phyloP scores from a whole-genome alignment of 2,113 vertebrate species.

The Phaethornis superciliosus region DNA sequence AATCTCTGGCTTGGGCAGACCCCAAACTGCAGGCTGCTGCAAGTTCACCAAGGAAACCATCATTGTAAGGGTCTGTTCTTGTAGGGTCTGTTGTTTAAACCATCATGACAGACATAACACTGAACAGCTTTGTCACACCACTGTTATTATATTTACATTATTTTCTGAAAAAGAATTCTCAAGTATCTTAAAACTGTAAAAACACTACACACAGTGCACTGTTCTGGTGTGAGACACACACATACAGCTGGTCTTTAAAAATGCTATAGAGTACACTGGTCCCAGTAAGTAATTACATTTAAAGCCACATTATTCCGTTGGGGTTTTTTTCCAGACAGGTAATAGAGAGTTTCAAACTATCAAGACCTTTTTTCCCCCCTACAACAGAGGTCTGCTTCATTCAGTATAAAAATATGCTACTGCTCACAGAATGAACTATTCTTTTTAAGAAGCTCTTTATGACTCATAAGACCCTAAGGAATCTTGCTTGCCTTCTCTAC shows the following conservation, averaged over 20 bases:
- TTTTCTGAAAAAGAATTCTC: neutral
- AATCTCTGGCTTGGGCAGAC: neutral
- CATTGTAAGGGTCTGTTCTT: neutral
- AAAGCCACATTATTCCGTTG: neutral
- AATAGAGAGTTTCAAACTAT: neutral
- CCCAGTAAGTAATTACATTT: accelerated
- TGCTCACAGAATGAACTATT: neutral
- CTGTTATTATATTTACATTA: neutral
- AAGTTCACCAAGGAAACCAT: neutral
- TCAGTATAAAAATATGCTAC: neutral
- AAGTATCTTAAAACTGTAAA: neutral
- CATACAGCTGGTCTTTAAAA: neutral
- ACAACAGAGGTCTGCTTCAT: neutral
- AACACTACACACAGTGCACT: neutral
- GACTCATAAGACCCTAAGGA: neutral
- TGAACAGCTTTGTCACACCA: neutral
- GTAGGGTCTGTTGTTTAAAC: neutral
- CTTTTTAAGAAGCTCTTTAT: neutral
- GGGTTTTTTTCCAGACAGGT: neutral
- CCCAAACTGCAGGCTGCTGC: neutral
- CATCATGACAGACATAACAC: neutral
- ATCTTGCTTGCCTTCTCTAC: neutral
- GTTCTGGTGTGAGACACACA: neutral
- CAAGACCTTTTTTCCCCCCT: neutral
- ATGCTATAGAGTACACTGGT: neutral